Conservation (phyloP, 2,888 invertebrate species). For the Elmis aenea region DNA sequence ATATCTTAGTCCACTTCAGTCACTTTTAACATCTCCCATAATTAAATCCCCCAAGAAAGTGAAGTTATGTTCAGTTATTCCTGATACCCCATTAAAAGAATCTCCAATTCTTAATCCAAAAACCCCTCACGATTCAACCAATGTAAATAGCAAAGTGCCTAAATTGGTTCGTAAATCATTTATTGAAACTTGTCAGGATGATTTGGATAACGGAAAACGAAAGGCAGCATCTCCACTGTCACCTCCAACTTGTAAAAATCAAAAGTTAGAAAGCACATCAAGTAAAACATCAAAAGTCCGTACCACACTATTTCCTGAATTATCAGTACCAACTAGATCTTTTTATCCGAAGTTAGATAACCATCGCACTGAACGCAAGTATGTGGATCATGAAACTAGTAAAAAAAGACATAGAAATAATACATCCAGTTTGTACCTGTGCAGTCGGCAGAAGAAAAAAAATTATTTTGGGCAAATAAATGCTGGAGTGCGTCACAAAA, state of each 20-base stretch:
- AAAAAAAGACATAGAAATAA: constrained; percentile 17
- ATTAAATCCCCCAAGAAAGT: constrained; percentile 9
- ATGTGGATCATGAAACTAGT: constrained; percentile 4
- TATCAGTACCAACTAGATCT: constrained; percentile 48
- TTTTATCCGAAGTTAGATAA: constrained; percentile 52
- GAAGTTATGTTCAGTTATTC: constrained; percentile 10
- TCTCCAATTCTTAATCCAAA: constrained; percentile 36
- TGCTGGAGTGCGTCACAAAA: constrained; percentile 59
- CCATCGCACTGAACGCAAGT: constrained; percentile 2
- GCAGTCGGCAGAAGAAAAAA: constrained; percentile 40
- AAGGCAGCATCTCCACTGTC: constrained; percentile 20
- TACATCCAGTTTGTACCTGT: constrained; percentile 28
- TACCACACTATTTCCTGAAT: constrained; percentile 41
- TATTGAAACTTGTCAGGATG: constrained; percentile 26
- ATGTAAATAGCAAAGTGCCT: constrained; percentile 32
- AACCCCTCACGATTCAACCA: constrained; percentile 42
- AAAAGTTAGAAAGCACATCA: constrained; percentile 23
- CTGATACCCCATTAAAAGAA: constrained; percentile 30
- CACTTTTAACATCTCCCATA: neutral
- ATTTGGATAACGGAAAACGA: constrained; percentile 17
- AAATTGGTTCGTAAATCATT: constrained; percentile 38
- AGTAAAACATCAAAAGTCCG: constrained; percentile 39
- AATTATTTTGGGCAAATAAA: constrained; percentile 58
- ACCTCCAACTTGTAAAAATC: constrained; percentile 13
- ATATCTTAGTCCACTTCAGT: constrained; percentile 9